Evolutionary conservation across 2,888 invertebrate genomes (phyloP).

Genomic region (Agonopterix alstromeriana): DNA sequence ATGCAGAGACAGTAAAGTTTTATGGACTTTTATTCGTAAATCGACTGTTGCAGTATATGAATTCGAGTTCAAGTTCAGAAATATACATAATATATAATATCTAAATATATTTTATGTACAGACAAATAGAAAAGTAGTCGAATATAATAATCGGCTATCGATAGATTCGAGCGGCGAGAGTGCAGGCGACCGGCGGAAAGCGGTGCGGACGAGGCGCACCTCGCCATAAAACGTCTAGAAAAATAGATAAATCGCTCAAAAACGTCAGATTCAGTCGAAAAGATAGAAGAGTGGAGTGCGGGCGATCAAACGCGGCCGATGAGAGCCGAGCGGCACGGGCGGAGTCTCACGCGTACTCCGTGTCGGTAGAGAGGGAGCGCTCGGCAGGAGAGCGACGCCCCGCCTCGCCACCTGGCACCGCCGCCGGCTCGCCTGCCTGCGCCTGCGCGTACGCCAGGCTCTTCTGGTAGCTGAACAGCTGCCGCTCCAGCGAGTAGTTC

Average conservation of each 20-base stretch:
- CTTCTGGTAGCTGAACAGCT: constrained; percentile 89
- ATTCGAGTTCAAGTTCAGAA: constrained; percentile 74
- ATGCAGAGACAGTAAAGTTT: constrained; percentile 23
- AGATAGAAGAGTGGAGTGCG: constrained; percentile 50
- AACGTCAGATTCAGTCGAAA: constrained; percentile 74
- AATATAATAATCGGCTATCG: constrained; percentile 74
- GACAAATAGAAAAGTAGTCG: constrained; percentile 76
- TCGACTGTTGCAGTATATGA: constrained; percentile 75
- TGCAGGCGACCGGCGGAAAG: constrained; percentile 73
- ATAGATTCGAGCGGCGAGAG: constrained; percentile 69
- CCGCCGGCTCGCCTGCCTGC: constrained; percentile 68
- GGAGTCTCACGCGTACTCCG: constrained; percentile 82
- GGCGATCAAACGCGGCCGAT: background rate
- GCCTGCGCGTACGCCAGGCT: constrained; percentile 85
- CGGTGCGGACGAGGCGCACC: constrained; percentile 74
- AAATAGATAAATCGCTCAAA: constrained; percentile 78
- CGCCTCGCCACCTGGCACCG: constrained; percentile 38
- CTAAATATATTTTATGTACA: constrained; percentile 77
- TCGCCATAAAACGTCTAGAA: constrained; percentile 75
- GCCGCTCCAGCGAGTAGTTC: constrained; percentile 88
- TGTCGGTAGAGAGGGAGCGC: constrained; percentile 81
- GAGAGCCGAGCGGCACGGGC: constrained; percentile 18
- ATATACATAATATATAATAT: constrained; percentile 76
- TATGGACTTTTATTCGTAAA: constrained; percentile 70
- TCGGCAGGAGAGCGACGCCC: constrained; percentile 73